These are phyloP conservation scores for Rhea americana DNA, from an alignment of 2,113 vertebrate species.

Conservation along the genomic window DNA sequence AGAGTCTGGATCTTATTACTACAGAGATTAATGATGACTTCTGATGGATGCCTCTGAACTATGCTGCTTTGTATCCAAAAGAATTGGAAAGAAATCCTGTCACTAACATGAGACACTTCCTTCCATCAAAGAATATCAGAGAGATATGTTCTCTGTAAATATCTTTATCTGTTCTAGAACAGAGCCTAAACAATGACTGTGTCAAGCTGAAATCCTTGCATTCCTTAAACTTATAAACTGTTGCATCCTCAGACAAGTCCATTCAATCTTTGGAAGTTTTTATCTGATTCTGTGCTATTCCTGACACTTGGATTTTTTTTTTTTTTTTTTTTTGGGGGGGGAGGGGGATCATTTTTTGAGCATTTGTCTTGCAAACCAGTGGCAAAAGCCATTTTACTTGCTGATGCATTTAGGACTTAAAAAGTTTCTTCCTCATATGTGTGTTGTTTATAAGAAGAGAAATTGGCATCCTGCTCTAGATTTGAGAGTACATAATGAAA, in stretches of 20 bases:
- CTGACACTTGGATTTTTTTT: not conserved
- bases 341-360: not conserved
- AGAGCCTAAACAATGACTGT: slow-evolving; percentile 54
- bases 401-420: not conserved
- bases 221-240: slow-evolving; percentile 45
- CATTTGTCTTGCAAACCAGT: not conserved
- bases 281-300: not conserved
- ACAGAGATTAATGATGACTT: slow-evolving; percentile 55
- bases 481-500: not conserved
- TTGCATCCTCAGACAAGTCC: not conserved
- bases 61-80: slow-evolving; percentile 44
- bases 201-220: slow-evolving; percentile 43
- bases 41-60: slow-evolving; percentile 45
- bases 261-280: not conserved
- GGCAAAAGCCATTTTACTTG: not conserved
- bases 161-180: slow-evolving; percentile 55
- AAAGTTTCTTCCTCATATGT: not conserved
- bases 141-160: slow-evolving; percentile 71
- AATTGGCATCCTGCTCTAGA: not conserved
- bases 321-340: not conserved
- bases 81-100: slow-evolving; percentile 35
- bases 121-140: slow-evolving; percentile 57
- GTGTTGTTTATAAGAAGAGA: not conserved
- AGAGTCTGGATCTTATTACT: slow-evolving; percentile 61
- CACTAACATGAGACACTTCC: slow-evolving; percentile 36